Percentiles rank a stretch among this genome's conserved stretches.
phyloP scores from a whole-genome alignment of 64 coral and sea anemone genomes.

The Hydrozoanthus tunicans region DNA sequence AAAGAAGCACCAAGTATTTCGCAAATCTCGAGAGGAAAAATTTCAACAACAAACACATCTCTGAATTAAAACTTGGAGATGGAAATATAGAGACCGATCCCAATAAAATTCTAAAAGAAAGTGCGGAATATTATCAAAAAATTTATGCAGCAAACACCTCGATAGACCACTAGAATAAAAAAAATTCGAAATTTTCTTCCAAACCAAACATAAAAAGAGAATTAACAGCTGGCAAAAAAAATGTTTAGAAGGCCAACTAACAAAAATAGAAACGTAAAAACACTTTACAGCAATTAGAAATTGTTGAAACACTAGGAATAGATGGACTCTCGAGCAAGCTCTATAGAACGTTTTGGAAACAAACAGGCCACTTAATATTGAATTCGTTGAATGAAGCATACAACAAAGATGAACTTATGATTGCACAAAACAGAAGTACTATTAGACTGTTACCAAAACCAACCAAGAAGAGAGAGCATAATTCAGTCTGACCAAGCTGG shows the following conservation, averaged over 20 bases:
- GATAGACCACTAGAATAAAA: background rate
- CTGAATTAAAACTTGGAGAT: constrained; percentile 19
- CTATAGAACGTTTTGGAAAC: constrained; percentile 28
- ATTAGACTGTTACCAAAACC: background rate
- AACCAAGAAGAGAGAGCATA: background rate
- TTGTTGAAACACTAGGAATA: background rate
- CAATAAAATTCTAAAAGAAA: constrained; percentile 17
- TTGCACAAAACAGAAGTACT: constrained; percentile 8
- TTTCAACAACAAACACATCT: constrained; percentile 29
- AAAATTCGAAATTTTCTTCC: background rate
- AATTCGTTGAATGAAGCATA: constrained; percentile 42
- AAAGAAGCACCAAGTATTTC: constrained; percentile 32
- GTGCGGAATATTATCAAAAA: constrained; percentile 20
- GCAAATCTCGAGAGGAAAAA: constrained; percentile 20
- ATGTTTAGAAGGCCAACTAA: constrained; percentile 25
- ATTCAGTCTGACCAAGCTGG: constrained; percentile 14
- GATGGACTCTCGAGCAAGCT: background rate
- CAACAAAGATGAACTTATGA: background rate
- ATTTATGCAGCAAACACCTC: constrained; percentile 9
- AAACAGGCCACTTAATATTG: constrained; percentile 3
- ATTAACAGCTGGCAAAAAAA: constrained; percentile 42
- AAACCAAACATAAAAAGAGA: background rate
- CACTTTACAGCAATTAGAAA: constrained; percentile 5
- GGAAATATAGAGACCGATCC: background rate
- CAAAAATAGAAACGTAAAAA: constrained; percentile 14